phyloP scores from a whole-genome alignment of 2,888 invertebrate genomes.

The Parnassius apollo region DNA sequence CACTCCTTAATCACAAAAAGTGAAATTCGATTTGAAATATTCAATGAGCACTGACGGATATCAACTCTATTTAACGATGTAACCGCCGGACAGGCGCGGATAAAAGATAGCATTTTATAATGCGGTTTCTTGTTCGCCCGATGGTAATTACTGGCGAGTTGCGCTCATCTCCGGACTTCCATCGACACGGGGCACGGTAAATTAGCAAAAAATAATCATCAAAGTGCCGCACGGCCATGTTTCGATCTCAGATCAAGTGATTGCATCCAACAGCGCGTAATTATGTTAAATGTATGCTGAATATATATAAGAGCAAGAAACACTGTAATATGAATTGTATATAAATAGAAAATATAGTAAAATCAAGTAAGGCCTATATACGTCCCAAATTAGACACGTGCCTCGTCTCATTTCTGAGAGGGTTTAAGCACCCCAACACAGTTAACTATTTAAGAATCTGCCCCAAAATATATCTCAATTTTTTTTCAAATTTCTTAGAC shows the following conservation, averaged over 20 bases:
- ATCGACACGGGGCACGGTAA: slow-evolving; percentile 42
- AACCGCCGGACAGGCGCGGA: slow-evolving; percentile 19
- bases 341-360: too few species aligned
- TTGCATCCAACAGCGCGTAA: slow-evolving; percentile 18
- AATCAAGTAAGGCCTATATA: too few species aligned
- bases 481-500: too few species aligned
- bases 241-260: slow-evolving; percentile 25
- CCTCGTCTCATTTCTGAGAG: too few species aligned
- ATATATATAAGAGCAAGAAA: slow-evolving; percentile 1
- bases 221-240: slow-evolving; percentile 31
- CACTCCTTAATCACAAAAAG: slow-evolving; percentile 4
- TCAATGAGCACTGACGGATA: slow-evolving; percentile 17
- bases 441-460: too few species aligned
- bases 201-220: slow-evolving; percentile 49
- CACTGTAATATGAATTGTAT: slow-evolving; percentile 4
- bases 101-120: slow-evolving; percentile 26
- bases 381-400: too few species aligned
- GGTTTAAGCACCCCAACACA: too few species aligned
- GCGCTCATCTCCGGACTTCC: slow-evolving; percentile 43
- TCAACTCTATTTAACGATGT: slow-evolving; percentile 24
- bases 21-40: slow-evolving; percentile 18
- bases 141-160: slow-evolving; percentile 35
- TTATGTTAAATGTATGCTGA: slow-evolving; percentile 23
- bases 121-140: slow-evolving; percentile 31
- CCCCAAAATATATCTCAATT: too few species aligned